These are phyloP conservation scores for Onchidella celtica DNA, from an alignment of 2,888 invertebrate species.

Conservation along the genomic window DNA sequence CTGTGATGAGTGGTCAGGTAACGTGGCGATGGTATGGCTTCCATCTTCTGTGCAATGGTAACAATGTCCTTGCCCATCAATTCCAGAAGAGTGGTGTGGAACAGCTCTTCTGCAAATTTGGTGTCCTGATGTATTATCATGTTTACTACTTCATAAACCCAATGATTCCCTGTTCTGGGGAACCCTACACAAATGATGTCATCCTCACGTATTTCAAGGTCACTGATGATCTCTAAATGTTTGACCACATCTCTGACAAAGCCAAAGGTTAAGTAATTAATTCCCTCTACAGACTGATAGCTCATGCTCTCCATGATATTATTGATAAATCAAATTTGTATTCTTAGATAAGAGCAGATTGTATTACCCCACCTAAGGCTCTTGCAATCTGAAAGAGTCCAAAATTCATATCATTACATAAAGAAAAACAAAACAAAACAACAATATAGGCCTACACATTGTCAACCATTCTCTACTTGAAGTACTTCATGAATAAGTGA, in stretches of 20 bases:
- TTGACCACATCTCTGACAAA: background rate
- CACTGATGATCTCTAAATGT: background rate
- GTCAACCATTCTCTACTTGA: no score
- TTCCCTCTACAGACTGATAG: background rate
- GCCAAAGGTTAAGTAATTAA: background rate
- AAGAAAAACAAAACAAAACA: no score
- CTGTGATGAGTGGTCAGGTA: background rate
- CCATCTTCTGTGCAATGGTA: background rate
- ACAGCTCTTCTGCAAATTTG: background rate
- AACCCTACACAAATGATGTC: constrained; percentile 13
- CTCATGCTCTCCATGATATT: background rate
- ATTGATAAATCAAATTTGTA: no score
- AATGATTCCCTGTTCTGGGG: constrained; percentile 26
- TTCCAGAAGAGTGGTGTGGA: constrained; percentile 5
- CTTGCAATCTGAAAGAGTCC: no score
- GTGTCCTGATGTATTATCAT: constrained; percentile 23
- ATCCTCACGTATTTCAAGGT: constrained; percentile 6
- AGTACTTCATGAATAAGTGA: no score
- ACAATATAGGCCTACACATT: no score
- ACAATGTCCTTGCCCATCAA: background rate
- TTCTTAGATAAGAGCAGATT: no score
- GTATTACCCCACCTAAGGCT: no score
- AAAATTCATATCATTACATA: no score
- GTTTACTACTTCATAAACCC: background rate
- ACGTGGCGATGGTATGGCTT: background rate